Evolutionary conservation across 2,888 invertebrate genomes (phyloP).

Genomic region (Selenia dentaria): DNA sequence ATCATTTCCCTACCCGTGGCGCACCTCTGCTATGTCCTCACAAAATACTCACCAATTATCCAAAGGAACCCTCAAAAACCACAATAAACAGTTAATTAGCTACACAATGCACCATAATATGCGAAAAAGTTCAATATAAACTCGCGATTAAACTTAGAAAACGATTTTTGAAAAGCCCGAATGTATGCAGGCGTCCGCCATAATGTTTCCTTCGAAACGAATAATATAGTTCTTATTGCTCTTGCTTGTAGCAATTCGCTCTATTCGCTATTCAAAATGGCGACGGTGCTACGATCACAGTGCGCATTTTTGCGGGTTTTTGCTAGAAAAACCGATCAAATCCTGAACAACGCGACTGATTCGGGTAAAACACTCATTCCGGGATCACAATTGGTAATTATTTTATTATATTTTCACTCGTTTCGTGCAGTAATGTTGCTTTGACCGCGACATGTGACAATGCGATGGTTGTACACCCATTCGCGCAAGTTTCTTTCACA

Average conservation of each 20-base stretch:
- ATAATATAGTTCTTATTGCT: conserved; percentile 85
- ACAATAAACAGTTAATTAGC: conserved; percentile 78
- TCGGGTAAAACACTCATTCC: conserved; percentile 66
- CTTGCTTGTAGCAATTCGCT: conserved; percentile 83
- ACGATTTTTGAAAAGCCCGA: conserved; percentile 85
- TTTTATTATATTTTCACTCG: conserved; percentile 71
- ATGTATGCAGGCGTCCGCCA: conserved; percentile 84
- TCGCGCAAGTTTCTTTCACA: conserved; percentile 59
- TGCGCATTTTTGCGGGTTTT: conserved; percentile 81
- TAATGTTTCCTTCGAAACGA: conserved; percentile 86
- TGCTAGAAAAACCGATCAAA: conserved; percentile 73
- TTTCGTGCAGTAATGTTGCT: conserved; percentile 68
- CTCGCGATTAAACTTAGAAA: conserved; percentile 83
- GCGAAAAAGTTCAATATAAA: conserved; percentile 85
- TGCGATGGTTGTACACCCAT: conserved; percentile 74
- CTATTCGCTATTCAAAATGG: conserved; percentile 86
- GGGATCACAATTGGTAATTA: conserved; percentile 81
- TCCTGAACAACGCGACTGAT: conserved; percentile 77
- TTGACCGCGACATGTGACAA: conserved; percentile 83
- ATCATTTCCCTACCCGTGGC: conserved; percentile 85
- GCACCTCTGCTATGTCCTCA: conserved; percentile 82
- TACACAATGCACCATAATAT: conserved; percentile 83
- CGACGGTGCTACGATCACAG: conserved; percentile 82
- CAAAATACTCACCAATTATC: conserved; percentile 82
- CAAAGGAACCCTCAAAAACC: conserved; percentile 77